These are phyloP conservation scores for Idaea straminata DNA, from an alignment of 2,888 invertebrate genomes.

Conservation along the genomic window DNA sequence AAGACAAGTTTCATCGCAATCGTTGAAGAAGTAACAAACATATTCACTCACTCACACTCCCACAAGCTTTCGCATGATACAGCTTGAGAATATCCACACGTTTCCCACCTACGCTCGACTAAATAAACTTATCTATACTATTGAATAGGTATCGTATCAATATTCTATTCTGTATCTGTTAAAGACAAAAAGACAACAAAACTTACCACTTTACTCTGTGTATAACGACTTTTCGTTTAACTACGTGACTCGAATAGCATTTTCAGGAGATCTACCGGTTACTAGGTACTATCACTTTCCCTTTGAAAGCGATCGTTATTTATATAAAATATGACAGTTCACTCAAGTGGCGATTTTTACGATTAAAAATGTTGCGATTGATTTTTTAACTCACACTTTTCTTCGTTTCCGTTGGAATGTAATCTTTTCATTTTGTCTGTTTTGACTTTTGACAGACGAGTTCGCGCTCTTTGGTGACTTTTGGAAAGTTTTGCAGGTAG, in stretches of 20 bases:
- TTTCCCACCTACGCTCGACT: background rate
- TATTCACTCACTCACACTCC: background rate
- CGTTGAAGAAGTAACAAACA: background rate
- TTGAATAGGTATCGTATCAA: background rate
- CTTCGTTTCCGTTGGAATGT: too few relatives aligned
- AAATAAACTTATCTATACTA: background rate
- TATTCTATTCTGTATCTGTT: background rate
- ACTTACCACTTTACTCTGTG: background rate
- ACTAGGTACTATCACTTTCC: background rate
- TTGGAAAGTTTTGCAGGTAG: too few relatives aligned
- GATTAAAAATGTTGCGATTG: too few relatives aligned
- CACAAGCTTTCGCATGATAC: background rate
- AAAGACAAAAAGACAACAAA: background rate
- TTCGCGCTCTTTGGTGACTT: too few relatives aligned
- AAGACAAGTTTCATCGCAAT: too few relatives aligned
- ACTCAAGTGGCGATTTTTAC: too few relatives aligned
- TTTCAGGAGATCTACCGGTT: background rate
- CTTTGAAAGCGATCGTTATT: too few relatives aligned
- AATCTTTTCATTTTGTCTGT: too few relatives aligned
- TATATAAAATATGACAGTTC: too few relatives aligned
- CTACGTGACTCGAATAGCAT: background rate
- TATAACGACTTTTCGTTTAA: background rate
- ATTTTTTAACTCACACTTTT: too few relatives aligned
- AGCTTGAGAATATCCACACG: slow-evolving; percentile 2
- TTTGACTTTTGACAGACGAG: too few relatives aligned